Conservation (phyloP, 1,140 invertebrate genomes). For the Drosophila sturtevanti region DNA sequence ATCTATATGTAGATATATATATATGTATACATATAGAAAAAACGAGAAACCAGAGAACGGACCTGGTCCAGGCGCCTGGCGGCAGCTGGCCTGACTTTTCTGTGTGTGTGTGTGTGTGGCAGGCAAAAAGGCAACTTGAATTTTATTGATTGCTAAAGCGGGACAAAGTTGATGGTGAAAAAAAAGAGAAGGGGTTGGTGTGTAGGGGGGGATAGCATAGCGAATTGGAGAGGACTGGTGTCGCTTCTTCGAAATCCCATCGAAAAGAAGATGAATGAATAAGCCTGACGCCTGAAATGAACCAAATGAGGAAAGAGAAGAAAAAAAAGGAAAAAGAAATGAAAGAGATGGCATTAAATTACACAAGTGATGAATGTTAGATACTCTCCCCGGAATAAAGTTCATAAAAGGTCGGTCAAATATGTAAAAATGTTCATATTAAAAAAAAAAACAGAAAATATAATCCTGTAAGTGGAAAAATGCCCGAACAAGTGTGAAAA, state of each 20-base stretch:
- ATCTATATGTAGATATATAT: conserved; percentile 2
- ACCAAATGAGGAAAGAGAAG: too few relatives aligned
- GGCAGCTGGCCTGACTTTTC: conserved; percentile 72
- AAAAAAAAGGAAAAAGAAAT: too few relatives aligned
- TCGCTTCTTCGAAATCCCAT: conserved; percentile 45
- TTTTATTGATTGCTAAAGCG: conserved; percentile 72
- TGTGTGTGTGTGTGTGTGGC: conserved; percentile 30
- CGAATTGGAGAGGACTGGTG: neutral
- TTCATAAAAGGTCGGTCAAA: neutral
- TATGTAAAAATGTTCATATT: neutral
- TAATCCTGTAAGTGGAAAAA: neutral
- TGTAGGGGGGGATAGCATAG: neutral
- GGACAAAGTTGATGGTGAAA: conserved; percentile 3
- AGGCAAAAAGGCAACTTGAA: conserved; percentile 76
- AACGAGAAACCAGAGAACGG: conserved; percentile 11
- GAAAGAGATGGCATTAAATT: neutral
- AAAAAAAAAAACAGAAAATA: conserved; percentile 3
- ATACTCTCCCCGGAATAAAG: conserved; percentile 20
- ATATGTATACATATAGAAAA: conserved; percentile 11
- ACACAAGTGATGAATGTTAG: neutral
- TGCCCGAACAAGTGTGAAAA: conserved; percentile 34
- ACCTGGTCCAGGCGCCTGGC: conserved; percentile 18
- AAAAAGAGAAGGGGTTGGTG: neutral
- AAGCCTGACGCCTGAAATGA: conserved; percentile 61
- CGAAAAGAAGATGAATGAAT: conserved; percentile 78